Percentiles rank a stretch among this genome's conserved stretches.
These are phyloP conservation scores for Leguminivora glycinivorella DNA, from an alignment of 1,140 invertebrate genomes.

Conservation along the genomic window DNA sequence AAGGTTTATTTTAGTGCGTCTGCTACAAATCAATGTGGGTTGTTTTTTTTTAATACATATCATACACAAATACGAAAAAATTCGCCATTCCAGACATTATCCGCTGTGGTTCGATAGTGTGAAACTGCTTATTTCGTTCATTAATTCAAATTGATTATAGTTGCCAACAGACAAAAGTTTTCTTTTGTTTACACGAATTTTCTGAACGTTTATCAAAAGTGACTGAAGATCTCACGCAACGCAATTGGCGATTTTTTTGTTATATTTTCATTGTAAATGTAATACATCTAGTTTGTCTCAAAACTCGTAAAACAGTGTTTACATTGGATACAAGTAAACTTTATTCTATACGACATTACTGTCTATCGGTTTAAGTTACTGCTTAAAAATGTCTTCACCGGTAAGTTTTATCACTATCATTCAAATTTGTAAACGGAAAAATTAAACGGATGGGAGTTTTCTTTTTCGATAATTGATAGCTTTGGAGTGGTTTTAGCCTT, in stretches of 20 bases:
- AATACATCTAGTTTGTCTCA: constrained; percentile 7
- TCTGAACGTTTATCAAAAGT: constrained; percentile 2
- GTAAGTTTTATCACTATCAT: constrained; percentile 40
- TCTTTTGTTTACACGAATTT: constrained; percentile 21
- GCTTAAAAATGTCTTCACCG: constrained; percentile 60
- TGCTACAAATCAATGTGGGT: background rate
- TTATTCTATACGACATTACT: background rate
- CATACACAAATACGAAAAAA: background rate
- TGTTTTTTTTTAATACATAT: background rate
- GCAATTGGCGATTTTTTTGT: constrained; percentile 19
- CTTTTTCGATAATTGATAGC: background rate
- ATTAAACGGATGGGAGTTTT: constrained; percentile 18
- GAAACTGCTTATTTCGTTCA: constrained; percentile 10
- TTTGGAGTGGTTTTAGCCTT: background rate
- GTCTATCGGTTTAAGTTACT: constrained; percentile 22
- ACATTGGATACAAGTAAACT: background rate
- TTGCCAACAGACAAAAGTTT: constrained; percentile 4
- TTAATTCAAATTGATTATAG: background rate
- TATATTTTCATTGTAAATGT: constrained; percentile 20
- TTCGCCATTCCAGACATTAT: background rate
- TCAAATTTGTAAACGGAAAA: constrained; percentile 29
- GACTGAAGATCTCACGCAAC: constrained; percentile 24
- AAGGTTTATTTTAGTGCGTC: background rate
- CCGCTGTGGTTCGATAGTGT: background rate
- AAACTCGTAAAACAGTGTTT: background rate